Conservation (phyloP, 2,113 vertebrate species). For the Pelecanoides urinatrix region DNA sequence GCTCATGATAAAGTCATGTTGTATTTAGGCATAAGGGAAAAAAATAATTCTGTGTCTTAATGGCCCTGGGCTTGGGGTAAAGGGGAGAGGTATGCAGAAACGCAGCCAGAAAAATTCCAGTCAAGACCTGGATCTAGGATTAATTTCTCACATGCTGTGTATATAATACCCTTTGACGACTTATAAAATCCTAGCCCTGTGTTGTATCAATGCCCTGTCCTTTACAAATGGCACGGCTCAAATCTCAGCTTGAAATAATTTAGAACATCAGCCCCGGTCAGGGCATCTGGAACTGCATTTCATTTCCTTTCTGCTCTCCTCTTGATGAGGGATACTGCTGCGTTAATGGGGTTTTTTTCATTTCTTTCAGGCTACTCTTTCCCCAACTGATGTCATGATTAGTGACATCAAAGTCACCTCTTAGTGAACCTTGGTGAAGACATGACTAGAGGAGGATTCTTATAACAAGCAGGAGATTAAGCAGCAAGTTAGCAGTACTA, state of each 20-base stretch:
- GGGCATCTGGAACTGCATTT: constrained; percentile 22
- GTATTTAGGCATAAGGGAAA: not conserved
- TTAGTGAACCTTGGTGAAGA: not conserved
- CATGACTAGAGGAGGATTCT: not conserved
- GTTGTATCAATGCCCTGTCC: not conserved
- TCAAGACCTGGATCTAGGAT: not conserved
- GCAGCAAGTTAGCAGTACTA: not conserved
- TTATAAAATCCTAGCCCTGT: not conserved
- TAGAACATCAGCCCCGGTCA: not conserved
- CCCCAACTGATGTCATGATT: not conserved
- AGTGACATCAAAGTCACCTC: constrained; percentile 1
- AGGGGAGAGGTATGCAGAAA: not conserved
- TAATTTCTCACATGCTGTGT: not conserved
- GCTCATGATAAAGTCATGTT: not conserved
- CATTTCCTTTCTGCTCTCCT: not conserved
- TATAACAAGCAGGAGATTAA: constrained; percentile 1
- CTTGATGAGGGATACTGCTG: constrained; percentile 19
- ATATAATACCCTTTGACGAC: not conserved
- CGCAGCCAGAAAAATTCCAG: not conserved
- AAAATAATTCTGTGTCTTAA: not conserved
- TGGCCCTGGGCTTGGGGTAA: not conserved
- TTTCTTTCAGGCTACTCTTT: constrained; percentile 12
- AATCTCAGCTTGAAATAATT: constrained; percentile 35
- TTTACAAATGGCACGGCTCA: not conserved
- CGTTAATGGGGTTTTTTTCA: constrained; percentile 20